Conservation (phyloP, 2,888 invertebrate species). For the Hirtodrosophila trivittata region DNA sequence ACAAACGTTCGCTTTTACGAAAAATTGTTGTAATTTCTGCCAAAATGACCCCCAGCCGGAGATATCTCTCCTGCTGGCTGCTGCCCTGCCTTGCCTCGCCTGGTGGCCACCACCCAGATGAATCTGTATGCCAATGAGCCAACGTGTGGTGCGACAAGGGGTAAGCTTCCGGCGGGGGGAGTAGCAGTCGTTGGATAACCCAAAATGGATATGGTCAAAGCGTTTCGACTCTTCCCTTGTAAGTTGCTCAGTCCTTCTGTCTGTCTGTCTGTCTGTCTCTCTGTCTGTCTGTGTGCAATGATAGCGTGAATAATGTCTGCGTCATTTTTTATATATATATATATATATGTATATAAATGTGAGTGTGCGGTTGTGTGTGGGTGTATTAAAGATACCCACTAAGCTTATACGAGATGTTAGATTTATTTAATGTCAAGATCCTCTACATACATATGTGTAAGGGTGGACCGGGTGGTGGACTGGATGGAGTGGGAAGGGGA, state of each 20-base stretch:
- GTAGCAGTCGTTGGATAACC: slow-evolving; percentile 42
- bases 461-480: slow-evolving; percentile 1
- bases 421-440: slow-evolving; percentile 77
- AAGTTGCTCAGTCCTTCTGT: slow-evolving; percentile 10
- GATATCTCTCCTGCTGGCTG: slow-evolving; percentile 17
- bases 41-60: slow-evolving; percentile 41
- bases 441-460: slow-evolving; percentile 29
- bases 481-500: no score
- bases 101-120: slow-evolving; percentile 10
- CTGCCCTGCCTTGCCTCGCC: no score
- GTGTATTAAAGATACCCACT: slow-evolving; percentile 71
- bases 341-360: slow-evolving; percentile 16
- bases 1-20: slow-evolving; percentile 57
- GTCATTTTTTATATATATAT: slow-evolving; percentile 69
- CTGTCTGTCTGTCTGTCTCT: slow-evolving; percentile 4
- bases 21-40: slow-evolving; percentile 58
- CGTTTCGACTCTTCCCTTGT: slow-evolving; percentile 6
- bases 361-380: slow-evolving; percentile 25
- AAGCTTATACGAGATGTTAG: slow-evolving; percentile 65
- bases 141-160: slow-evolving; percentile 14
- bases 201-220: slow-evolving; percentile 51
- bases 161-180: slow-evolving; percentile 34
- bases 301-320: slow-evolving; percentile 79
- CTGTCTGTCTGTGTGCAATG: slow-evolving; percentile 56
- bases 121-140: slow-evolving; percentile 39